Evolutionary conservation across 2,797 vertebrate species (phyloP).

Genomic region (Rhinichthys osculus): DNA sequence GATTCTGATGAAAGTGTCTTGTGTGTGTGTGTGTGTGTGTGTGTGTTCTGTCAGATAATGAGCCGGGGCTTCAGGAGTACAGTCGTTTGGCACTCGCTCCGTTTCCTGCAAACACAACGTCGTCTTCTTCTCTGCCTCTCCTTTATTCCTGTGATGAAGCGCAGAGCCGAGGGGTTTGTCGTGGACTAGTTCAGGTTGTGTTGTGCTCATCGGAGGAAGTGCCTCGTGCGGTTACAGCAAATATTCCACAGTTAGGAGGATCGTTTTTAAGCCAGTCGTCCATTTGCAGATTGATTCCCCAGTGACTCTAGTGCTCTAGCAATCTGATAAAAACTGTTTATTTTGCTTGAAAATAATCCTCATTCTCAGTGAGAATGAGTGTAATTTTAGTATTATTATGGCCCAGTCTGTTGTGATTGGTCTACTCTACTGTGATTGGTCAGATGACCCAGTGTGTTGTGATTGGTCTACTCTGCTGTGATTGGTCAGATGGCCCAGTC

Average conservation of each 20-base stretch:
- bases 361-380: not conserved
- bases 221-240: not conserved
- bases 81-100: slow-evolving; percentile 83
- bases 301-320: not conserved
- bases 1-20: slow-evolving; percentile 84
- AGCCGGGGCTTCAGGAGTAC: slow-evolving; percentile 82
- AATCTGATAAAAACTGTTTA: not conserved
- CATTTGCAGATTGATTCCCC: not conserved
- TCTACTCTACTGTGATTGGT: no score
- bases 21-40: slow-evolving; percentile 74
- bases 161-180: slow-evolving; percentile 74
- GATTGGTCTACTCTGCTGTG: no score
- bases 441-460: not conserved
- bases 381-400: not conserved
- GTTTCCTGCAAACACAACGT: slow-evolving; percentile 84
- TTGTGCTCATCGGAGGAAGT: slow-evolving; percentile 62
- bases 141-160: slow-evolving; percentile 63
- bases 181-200: slow-evolving; percentile 78
- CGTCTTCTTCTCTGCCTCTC: slow-evolving; percentile 70
- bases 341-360: not conserved
- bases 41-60: slow-evolving; percentile 88
- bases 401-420: no score
- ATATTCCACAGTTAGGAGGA: not conserved
- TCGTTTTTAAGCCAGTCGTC: not conserved
- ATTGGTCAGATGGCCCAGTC: no score